Base-by-base conservation (phyloP, 1,140 invertebrate species). In the Cheumatopsyche charites region DNA sequence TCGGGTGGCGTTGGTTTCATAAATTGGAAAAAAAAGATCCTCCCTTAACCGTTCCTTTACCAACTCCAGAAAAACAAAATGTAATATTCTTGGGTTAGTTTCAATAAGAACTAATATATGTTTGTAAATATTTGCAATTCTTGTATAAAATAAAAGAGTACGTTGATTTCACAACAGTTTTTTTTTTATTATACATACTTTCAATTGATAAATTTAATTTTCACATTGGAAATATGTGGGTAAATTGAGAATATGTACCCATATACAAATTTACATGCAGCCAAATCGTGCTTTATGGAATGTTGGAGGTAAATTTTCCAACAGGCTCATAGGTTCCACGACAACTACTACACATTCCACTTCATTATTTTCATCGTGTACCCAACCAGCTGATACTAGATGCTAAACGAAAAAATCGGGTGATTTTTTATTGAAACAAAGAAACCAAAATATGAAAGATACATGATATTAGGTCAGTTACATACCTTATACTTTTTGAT, bases 201-300 rank as follows among this genome's bases (percentile, higher is more conserved):
- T n/a, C 29, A 36, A 4, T 3, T 36, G 29, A 9, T 36, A 36
- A 36, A 36, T 36, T 3, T 36, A 9, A 36, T 4, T 36, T 3
- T 36, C 29, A 36, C 29, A 36, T 36, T 36, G n/a, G n/a, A n/a
- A n/a, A n/a, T n/a, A n/a, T n/a, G n/a, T n/a, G n/a, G n/a, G n/a
- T n/a, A n/a, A n/a, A n/a, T n/a, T n/a, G n/a, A n/a, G n/a, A n/a
- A n/a, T n/a, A n/a, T n/a, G n/a, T n/a, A n/a, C n/a, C n/a, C n/a
- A n/a, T n/a, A n/a, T n/a, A n/a, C n/a, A n/a, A n/a, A n/a, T 63
- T 75, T 71, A 75, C 69, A 67, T 70, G n/a, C 69, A 70, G 21
- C 75, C 75, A 71, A 76, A 76, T 13, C 70, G 69, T 19, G 73
- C 42, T 62, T 72, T 76, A 17, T 62, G 45, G 11, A 73, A 72